Percentiles rank a stretch among this genome's conserved stretches.
These are phyloP conservation scores for Melopsittacus undulatus DNA, from an alignment of 2,797 vertebrate species.

Conservation along the genomic window DNA sequence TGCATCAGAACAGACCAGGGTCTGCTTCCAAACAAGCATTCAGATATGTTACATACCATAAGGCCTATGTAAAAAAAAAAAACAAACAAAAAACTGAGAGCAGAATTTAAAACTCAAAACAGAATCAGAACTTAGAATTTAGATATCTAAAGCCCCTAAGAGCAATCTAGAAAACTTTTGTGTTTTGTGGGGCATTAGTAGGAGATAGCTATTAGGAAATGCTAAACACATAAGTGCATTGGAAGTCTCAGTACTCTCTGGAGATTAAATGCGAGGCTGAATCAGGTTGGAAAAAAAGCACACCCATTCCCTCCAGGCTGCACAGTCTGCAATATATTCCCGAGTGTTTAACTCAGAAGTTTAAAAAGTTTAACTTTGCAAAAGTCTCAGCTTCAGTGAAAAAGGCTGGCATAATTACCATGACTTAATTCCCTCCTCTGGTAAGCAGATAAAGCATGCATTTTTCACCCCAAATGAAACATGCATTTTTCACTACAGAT, in stretches of 20 bases:
- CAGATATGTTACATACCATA: rapidly evolving
- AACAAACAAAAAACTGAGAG: background rate
- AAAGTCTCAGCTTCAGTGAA: background rate
- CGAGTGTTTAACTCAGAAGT: background rate
- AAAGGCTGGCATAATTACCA: background rate
- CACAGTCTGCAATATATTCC: background rate
- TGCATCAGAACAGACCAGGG: background rate
- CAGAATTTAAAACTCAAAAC: background rate
- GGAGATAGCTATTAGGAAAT: constrained; percentile 16
- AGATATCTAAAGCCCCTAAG: background rate
- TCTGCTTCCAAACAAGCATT: background rate
- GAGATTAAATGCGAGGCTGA: constrained; percentile 57
- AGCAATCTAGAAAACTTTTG: background rate
- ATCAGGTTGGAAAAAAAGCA: constrained; percentile 33
- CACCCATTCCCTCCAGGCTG: background rate
- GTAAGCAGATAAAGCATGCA: background rate
- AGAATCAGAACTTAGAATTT: background rate
- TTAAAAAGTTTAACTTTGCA: constrained; percentile 2
- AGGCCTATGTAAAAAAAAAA: background rate
- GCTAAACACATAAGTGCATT: constrained; percentile 19
- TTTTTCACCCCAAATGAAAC: background rate
- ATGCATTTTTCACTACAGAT: background rate
- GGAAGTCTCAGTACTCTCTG: constrained; percentile 17
- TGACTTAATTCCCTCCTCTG: background rate
- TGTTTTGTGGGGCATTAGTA: background rate